These are phyloP conservation scores for Podargus strigoides DNA, from an alignment of 2,797 vertebrate species.

Conservation along the genomic window DNA sequence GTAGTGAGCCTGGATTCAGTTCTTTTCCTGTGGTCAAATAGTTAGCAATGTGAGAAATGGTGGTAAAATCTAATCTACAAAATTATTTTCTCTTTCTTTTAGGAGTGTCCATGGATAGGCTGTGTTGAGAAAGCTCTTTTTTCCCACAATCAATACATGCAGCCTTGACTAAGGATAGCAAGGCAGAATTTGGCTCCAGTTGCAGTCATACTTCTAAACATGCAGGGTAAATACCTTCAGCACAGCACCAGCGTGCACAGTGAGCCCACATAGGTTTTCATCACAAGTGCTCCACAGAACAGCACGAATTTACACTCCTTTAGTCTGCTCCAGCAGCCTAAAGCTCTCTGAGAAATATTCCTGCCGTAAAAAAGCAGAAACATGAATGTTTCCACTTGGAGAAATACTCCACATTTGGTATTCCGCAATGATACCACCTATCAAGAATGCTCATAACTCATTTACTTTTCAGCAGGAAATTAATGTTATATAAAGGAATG, in stretches of 20 bases:
- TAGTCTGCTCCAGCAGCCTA: neutral
- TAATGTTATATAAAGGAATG: neutral
- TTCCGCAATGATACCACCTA: neutral
- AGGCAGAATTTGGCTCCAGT: neutral
- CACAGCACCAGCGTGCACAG: neutral
- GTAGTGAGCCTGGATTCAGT: neutral
- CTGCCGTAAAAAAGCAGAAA: neutral
- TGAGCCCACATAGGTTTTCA: neutral
- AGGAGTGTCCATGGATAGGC: neutral
- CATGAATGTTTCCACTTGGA: neutral
- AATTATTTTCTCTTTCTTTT: neutral
- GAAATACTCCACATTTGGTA: neutral
- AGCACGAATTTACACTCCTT: neutral
- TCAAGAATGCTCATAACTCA: neutral
- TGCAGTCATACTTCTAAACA: neutral
- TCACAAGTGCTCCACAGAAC: neutral
- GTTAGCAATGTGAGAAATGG: neutral
- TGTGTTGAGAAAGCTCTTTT: neutral
- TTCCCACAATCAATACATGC: neutral
- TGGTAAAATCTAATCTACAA: neutral
- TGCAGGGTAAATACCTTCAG: neutral
- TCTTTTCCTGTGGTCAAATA: neutral
- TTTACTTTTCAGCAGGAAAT: slow-evolving; percentile 10
- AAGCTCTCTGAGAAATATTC: neutral
- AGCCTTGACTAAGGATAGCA: neutral